Conservation (phyloP, 2,888 invertebrate genomes). For the Icerya purchasi region DNA sequence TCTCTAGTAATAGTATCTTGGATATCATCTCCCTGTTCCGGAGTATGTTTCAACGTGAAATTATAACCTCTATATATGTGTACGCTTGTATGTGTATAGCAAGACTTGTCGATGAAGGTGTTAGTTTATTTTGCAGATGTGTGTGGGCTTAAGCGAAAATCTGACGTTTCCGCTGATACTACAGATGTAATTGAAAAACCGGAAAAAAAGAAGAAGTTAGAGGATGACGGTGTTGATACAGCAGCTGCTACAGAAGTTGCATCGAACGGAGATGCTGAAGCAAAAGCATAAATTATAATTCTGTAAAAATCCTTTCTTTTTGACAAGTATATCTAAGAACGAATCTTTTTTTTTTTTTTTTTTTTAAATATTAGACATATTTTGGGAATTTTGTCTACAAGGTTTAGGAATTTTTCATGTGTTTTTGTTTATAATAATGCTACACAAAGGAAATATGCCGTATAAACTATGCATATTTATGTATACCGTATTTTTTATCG, state of each 20-base stretch:
- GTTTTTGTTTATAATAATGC: no score
- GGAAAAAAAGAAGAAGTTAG: background rate
- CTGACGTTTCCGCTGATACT: conserved; percentile 1
- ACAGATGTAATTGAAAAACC: background rate
- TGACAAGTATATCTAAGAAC: background rate
- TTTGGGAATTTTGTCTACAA: background rate
- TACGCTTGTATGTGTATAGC: no score
- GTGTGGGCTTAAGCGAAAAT: conserved; percentile 11
- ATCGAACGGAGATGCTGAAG: conserved; percentile 2
- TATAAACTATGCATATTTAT: no score
- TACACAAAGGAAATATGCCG: no score
- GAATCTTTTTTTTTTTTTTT: background rate
- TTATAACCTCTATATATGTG: no score
- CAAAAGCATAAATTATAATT: background rate
- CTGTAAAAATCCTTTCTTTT: background rate
- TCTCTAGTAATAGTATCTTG: no score
- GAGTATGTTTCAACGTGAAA: background rate
- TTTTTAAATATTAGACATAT: background rate
- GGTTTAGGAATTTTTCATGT: background rate
- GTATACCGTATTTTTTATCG: no score
- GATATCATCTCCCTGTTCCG: no score
- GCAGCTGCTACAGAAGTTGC: conserved; percentile 6
- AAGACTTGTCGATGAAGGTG: background rate
- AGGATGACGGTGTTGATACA: background rate
- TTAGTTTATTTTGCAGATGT: conserved; percentile 3